Conservation (phyloP, 2,888 invertebrate genomes). For the Lycaena phlaeas region DNA sequence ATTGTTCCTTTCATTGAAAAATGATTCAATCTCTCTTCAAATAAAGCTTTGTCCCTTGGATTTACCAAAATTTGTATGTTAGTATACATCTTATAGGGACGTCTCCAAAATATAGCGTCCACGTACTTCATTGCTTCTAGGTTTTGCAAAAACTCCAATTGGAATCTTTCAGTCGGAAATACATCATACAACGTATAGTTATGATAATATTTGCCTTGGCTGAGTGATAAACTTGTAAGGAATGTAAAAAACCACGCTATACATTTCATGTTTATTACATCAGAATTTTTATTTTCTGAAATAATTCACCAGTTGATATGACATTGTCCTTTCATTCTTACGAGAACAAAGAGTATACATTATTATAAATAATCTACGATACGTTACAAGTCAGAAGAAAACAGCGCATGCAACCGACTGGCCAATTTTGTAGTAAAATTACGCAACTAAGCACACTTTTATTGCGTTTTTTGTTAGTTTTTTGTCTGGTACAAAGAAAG, state of each 20-base stretch:
- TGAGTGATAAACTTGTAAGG: conserved; percentile 26
- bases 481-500: no score
- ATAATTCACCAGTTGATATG: background rate
- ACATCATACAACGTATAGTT: conserved; percentile 33
- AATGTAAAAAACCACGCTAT: conserved; percentile 29
- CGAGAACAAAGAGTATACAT: background rate
- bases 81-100: conserved; percentile 34
- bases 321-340: background rate
- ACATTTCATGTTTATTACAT: conserved; percentile 32
- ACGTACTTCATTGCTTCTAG: conserved; percentile 37
- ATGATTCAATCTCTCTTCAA: conserved; percentile 37
- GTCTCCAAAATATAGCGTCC: conserved; percentile 41
- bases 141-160: conserved; percentile 42
- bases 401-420: no score
- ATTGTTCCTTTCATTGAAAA: conserved; percentile 28
- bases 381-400: no score
- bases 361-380: no score
- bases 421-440: no score
- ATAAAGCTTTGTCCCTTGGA: conserved; percentile 29
- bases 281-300: background rate
- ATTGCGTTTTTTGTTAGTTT: no score
- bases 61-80: conserved; percentile 40
- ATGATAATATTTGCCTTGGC: conserved; percentile 31
- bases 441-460: no score
- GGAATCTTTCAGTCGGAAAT: conserved; percentile 28